A percentile compares a stretch with the other conserved stretches of the same genome.
phyloP scores from a whole-genome alignment of 2,888 invertebrate species.

The Nycteola revayana region DNA sequence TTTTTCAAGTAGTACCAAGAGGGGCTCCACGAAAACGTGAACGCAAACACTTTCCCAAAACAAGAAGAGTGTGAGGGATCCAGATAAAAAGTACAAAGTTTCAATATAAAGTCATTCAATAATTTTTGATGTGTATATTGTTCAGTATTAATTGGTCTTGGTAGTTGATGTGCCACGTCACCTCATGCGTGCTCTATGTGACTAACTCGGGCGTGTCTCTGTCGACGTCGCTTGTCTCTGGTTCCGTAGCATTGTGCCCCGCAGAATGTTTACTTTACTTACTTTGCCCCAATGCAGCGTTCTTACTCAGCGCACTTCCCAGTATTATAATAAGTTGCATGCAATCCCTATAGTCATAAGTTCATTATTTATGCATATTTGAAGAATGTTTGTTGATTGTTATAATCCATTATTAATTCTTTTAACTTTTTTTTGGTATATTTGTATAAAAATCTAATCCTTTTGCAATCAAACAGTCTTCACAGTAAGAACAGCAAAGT shows the following conservation, averaged over 20 bases:
- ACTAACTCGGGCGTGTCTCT: slow-evolving; percentile 66
- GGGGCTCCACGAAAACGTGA: slow-evolving; percentile 69
- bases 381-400: slow-evolving; percentile 35
- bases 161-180: slow-evolving; percentile 72
- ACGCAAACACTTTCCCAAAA: slow-evolving; percentile 46
- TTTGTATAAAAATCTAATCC: slow-evolving; percentile 24
- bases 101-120: slow-evolving; percentile 46
- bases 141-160: slow-evolving; percentile 66
- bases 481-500: slow-evolving; percentile 57
- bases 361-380: slow-evolving; percentile 46
- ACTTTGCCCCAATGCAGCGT: slow-evolving; percentile 62
- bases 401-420: slow-evolving; percentile 32
- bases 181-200: slow-evolving; percentile 69
- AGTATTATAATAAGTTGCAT: slow-evolving; percentile 65
- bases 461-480: slow-evolving; percentile 49
- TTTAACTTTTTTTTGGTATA: slow-evolving; percentile 32
- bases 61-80: slow-evolving; percentile 54
- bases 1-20: slow-evolving; percentile 76
- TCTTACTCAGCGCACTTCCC: slow-evolving; percentile 64
- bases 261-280: slow-evolving; percentile 64
- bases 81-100: slow-evolving; percentile 55
- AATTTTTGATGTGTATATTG: slow-evolving; percentile 56
- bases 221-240: slow-evolving; percentile 72
- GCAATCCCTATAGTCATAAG: slow-evolving; percentile 57
- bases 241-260: slow-evolving; percentile 72